Percentiles rank a stretch among this genome's conserved stretches.
Evolutionary conservation across 2,113 vertebrate genomes (phyloP).

Genomic region (Oncorhynchus tshawytscha): DNA sequence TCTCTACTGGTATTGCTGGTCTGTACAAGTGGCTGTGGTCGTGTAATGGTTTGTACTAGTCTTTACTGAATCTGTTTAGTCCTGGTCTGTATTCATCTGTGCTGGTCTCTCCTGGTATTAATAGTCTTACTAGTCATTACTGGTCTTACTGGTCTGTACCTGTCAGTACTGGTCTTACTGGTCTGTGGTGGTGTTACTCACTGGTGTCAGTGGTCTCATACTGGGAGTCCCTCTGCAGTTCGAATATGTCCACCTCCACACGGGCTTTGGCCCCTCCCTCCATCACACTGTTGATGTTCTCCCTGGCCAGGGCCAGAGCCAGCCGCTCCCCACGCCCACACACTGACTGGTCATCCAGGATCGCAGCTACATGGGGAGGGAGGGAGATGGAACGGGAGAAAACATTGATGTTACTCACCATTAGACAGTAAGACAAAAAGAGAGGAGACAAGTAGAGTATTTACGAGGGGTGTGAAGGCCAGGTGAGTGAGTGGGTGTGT

Average conservation of each 20-base stretch:
- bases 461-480: neutral
- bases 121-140: neutral
- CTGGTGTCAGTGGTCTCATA: conserved; percentile 94
- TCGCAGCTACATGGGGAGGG: conserved; percentile 68
- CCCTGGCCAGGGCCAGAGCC: conserved; percentile 86
- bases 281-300: conserved; percentile 89
- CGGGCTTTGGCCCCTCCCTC: conserved; percentile 82
- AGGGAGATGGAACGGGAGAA: conserved; percentile 4
- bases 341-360: conserved; percentile 89
- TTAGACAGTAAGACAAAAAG: neutral
- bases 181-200: conserved; percentile 65
- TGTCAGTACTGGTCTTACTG: conserved; percentile 43
- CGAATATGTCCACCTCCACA: conserved; percentile 92
- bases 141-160: conserved; percentile 14
- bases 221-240: conserved; percentile 91
- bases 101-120: neutral
- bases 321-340: conserved; percentile 89
- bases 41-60: neutral
- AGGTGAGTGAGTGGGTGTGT: conserved; percentile 9
- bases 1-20: neutral
- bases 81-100: conserved; percentile 1
- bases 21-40: neutral
- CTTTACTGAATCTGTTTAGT: neutral
- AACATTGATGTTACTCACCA: neutral
- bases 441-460: neutral